These are phyloP conservation scores for Lagorchestes hirsutus DNA, from an alignment of 2,797 vertebrate species.

Conservation along the genomic window DNA sequence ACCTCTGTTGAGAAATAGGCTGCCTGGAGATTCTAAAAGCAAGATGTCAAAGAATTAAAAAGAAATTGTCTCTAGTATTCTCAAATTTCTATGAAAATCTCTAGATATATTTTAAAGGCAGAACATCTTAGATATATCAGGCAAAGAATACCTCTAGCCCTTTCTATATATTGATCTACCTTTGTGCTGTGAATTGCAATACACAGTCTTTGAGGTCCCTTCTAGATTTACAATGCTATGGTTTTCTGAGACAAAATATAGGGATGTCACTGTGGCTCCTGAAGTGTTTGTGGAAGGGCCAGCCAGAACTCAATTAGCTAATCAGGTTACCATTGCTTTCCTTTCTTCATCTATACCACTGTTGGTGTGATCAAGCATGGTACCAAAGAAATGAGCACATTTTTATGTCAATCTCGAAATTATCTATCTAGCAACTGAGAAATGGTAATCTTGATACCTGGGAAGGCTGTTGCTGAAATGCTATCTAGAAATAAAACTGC, in stretches of 20 bases:
- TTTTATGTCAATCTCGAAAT: background rate
- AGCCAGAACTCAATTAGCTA: background rate
- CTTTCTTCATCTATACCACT: background rate
- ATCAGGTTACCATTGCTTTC: background rate
- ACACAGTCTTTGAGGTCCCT: background rate
- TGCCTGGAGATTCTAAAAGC: background rate
- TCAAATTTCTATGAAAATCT: background rate
- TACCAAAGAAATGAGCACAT: background rate
- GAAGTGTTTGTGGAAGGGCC: background rate
- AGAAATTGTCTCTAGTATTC: background rate
- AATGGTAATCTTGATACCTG: background rate
- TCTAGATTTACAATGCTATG: background rate
- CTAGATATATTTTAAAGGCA: background rate
- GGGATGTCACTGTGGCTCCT: background rate
- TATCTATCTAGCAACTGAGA: background rate
- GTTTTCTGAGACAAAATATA: background rate
- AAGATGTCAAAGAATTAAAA: slow-evolving; percentile 21
- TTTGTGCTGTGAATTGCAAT: background rate
- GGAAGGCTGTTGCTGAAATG: background rate
- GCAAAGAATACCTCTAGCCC: background rate
- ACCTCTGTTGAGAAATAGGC: slow-evolving; percentile 28
- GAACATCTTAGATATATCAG: background rate
- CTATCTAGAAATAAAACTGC: background rate
- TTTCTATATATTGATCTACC: background rate
- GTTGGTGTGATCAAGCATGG: background rate